Base-by-base conservation (phyloP, 2,888 invertebrate genomes). In the Ochropacha duplaris region DNA sequence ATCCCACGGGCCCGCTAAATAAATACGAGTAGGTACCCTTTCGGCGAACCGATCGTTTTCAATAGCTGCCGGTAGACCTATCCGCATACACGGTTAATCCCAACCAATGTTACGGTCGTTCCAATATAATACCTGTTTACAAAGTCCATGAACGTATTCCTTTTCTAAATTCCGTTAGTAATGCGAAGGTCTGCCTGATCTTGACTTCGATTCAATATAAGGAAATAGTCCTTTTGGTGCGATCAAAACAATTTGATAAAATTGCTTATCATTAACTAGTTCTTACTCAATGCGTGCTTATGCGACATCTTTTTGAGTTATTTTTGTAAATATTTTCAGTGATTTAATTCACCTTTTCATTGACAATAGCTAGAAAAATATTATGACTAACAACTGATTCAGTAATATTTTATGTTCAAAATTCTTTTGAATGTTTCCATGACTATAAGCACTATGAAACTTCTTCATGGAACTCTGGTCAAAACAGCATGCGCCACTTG, bases 1-100 rank as follows among this genome's bases (percentile, higher is more conserved):
- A 83, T 81, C 83, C 84, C 84, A 65, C 52, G 81, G 75, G 86
- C 65, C 72, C 73, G 74, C 76, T 84, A 79, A 86, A 86, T 86
- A 87, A 85, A 87, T 84, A n/a, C n/a, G n/a, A n/a, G n/a, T n/a
- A 87, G 71, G 59, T 58, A 58, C 60, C 72, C 68, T 73, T 72
- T 76, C 76, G 69, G 69, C 76, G 71, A 71, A 69, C 69, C 71
- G 77, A 81, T 84, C 78, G 76, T 62, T 83, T 83, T 83, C 85
- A 81, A 81, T 80, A 71, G 76, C 72, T 60, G 59, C 68, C 69
- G 44, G 69, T 68, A 66, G 64, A 59, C 57, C 67, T 61, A 72
- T 78, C 69, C 68, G 69, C 75, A 76, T 83, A 83, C 73, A 77
- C 66, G 69, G 65, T 61, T 78, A 61, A 68, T 67, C 62, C 59